phyloP scores from a whole-genome alignment of 1,140 invertebrate genomes.

The Sminthurides bifidus region DNA sequence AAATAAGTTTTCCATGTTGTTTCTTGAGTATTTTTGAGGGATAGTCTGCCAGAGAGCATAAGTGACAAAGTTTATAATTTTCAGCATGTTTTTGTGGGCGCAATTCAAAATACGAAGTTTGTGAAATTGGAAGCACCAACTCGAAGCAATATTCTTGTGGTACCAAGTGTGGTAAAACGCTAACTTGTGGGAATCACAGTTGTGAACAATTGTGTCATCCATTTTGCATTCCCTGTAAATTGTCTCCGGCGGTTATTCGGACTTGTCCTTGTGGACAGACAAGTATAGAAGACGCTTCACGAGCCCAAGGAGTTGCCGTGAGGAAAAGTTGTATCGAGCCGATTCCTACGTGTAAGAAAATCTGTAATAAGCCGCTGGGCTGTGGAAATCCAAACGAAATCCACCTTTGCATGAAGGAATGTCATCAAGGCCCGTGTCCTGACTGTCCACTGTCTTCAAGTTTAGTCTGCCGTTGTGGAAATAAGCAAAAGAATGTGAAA shows the following conservation, averaged over 20 bases:
- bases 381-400: slow-evolving; percentile 64
- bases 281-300: slow-evolving; percentile 35
- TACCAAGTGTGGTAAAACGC: slow-evolving; percentile 50
- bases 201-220: slow-evolving; percentile 61
- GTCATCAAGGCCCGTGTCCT: slow-evolving; percentile 70
- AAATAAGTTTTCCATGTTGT: not conserved
- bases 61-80: slow-evolving; percentile 31
- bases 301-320: slow-evolving; percentile 19
- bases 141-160: slow-evolving; percentile 47
- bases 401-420: slow-evolving; percentile 59
- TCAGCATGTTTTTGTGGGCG: slow-evolving; percentile 52
- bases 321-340: slow-evolving; percentile 64
- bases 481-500: slow-evolving; percentile 64
- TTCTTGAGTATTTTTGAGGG: not conserved
- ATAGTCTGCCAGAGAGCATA: not conserved
- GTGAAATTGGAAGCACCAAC: slow-evolving; percentile 40
- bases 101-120: slow-evolving; percentile 41
- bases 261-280: slow-evolving; percentile 79
- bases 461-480: slow-evolving; percentile 79
- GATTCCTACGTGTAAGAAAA: slow-evolving; percentile 68
- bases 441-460: slow-evolving; percentile 67
- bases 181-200: slow-evolving; percentile 64
- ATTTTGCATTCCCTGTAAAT: slow-evolving; percentile 48
- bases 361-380: slow-evolving; percentile 60
- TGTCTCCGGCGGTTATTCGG: slow-evolving; percentile 50